These are phyloP conservation scores for Eulimnadia texana DNA, from an alignment of 1,140 invertebrate species.

Conservation along the genomic window DNA sequence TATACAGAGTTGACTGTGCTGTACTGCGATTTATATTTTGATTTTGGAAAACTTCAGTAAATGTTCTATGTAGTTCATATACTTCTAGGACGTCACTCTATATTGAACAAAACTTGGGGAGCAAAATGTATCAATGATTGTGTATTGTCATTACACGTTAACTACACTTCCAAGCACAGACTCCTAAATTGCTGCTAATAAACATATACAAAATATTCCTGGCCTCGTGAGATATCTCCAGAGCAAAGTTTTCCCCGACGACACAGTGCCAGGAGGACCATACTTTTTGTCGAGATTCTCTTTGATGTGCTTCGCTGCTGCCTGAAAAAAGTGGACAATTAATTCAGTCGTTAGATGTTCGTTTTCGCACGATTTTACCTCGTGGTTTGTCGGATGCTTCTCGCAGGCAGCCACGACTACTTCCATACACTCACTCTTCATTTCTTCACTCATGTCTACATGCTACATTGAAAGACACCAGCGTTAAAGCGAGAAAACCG, in stretches of 20 bases:
- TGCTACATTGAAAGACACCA: too few species aligned
- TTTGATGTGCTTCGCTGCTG: slow-evolving; percentile 74
- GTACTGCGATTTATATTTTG: not conserved
- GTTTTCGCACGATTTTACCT: slow-evolving; percentile 24
- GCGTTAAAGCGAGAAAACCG: too few species aligned
- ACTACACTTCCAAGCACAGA: slow-evolving; percentile 80
- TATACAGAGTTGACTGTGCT: too few species aligned
- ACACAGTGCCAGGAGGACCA: slow-evolving; percentile 84
- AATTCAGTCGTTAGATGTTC: not conserved
- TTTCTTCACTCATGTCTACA: slow-evolving; percentile 39
- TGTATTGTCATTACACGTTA: slow-evolving; percentile 18
- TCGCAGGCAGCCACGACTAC: slow-evolving; percentile 40
- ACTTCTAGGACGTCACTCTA: too few species aligned
- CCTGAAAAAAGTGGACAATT: slow-evolving; percentile 30
- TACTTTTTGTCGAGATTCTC: slow-evolving; percentile 89
- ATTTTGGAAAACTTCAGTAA: not conserved
- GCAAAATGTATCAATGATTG: not conserved
- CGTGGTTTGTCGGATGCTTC: slow-evolving; percentile 36
- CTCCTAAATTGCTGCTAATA: slow-evolving; percentile 75
- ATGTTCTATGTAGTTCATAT: not conserved
- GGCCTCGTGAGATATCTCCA: slow-evolving; percentile 78
- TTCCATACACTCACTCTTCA: slow-evolving; percentile 36
- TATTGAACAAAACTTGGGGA: not conserved
- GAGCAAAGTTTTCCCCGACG: slow-evolving; percentile 86
- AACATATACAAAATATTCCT: slow-evolving; percentile 82